phyloP scores from a whole-genome alignment of 2,113 vertebrate genomes.

The Forbesichthys papilliferus region DNA sequence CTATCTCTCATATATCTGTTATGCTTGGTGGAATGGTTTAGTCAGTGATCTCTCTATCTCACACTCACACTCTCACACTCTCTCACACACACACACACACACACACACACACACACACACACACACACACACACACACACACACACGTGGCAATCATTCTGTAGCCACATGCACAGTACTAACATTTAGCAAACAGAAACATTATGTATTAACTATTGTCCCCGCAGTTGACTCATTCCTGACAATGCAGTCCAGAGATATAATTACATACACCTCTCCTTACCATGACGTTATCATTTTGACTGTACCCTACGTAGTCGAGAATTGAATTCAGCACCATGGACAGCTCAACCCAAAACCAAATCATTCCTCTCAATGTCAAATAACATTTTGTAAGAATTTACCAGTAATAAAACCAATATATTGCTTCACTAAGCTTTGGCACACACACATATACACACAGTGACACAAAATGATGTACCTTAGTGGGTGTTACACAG shows the following conservation, averaged over 20 bases:
- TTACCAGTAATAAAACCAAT: too few species aligned
- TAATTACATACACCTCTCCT: background rate
- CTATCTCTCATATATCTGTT: too few species aligned
- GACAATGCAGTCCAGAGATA: background rate
- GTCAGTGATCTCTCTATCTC: too few species aligned
- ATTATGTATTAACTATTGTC: background rate
- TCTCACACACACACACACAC: too few species aligned
- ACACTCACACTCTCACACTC: too few species aligned
- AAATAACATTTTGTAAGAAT: too few species aligned
- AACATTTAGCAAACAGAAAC: too few species aligned
- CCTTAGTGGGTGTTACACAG: conserved; percentile 15
- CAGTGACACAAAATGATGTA: background rate
- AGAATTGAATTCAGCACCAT: conserved; percentile 36
- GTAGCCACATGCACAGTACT: too few species aligned
- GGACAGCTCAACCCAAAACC: conserved; percentile 36
- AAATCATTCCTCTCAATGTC: too few species aligned
- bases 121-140: background rate
- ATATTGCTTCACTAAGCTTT: too few species aligned
- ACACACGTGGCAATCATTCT: background rate
- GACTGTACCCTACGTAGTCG: background rate
- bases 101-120: conserved; percentile 32
- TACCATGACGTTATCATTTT: background rate
- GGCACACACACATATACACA: background rate
- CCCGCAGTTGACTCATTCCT: background rate
- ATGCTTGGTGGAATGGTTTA: too few species aligned